Percentiles rank a stretch among this genome's conserved stretches.
These are phyloP conservation scores for Hydra vulgaris DNA, from an alignment of 30 jellyfish, hydroid and myxozoan species.

Conservation along the genomic window DNA sequence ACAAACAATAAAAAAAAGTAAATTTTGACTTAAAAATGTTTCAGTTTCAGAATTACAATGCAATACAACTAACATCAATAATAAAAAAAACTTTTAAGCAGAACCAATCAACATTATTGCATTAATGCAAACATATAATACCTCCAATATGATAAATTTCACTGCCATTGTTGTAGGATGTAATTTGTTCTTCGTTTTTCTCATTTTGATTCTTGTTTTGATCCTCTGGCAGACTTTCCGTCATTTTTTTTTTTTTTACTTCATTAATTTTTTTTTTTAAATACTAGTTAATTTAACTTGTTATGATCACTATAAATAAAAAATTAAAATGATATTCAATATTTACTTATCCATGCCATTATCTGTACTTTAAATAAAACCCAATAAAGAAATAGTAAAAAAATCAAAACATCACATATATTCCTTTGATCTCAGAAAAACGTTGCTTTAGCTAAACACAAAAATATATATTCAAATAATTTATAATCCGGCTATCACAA, in stretches of 20 bases:
- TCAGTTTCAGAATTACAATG: no score
- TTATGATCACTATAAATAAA: background rate
- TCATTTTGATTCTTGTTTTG: background rate
- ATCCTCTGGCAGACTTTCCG: conserved; percentile 1
- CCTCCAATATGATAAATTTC: conserved; percentile 73
- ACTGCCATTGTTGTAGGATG: conserved; percentile 50
- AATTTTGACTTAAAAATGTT: no score
- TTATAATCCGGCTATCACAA: background rate
- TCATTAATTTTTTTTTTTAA: background rate
- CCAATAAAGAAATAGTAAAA: no score
- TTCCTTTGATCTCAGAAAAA: no score
- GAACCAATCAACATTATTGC: no score
- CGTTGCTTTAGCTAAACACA: background rate
- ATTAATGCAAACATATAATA: conserved; percentile 14
- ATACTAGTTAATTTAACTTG: background rate
- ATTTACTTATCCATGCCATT: no score
- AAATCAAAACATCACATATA: no score
- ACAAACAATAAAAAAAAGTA: no score
- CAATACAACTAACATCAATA: no score
- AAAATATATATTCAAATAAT: background rate
- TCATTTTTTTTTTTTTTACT: background rate
- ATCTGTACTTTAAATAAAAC: no score
- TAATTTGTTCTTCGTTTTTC: conserved; percentile 79
- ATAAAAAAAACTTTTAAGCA: no score
- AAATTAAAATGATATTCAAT: no score